Conservation (phyloP, 1,140 invertebrate genomes). For the Polypedilum vanderplanki region DNA sequence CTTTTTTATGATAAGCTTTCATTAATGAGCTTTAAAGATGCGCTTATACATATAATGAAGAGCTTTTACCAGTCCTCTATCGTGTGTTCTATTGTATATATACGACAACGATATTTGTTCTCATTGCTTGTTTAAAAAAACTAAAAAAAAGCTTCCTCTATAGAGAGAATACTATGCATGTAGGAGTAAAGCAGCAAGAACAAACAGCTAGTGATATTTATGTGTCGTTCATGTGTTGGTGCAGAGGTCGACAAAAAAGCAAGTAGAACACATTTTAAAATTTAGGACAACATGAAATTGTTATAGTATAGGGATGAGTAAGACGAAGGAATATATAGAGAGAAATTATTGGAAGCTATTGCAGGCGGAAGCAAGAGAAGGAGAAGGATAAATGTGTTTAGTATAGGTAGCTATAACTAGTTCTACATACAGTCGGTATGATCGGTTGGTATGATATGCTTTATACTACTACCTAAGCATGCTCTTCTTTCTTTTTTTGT, state of each 20-base stretch:
- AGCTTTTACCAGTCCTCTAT: background rate
- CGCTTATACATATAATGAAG: conserved; percentile 24
- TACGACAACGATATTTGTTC: background rate
- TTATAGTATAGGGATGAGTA: conserved; percentile 2
- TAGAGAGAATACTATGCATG: background rate
- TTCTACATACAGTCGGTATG: background rate
- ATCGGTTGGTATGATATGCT: conserved; percentile 3
- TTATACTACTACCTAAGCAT: too few species aligned
- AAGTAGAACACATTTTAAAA: conserved; percentile 14
- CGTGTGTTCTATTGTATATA: background rate
- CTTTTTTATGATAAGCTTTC: conserved; percentile 24
- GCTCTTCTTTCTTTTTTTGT: too few species aligned
- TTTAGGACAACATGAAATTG: conserved; percentile 15
- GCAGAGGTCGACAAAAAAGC: conserved; percentile 13
- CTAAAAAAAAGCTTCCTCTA: background rate
- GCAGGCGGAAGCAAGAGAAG: background rate
- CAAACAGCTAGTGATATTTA: background rate
- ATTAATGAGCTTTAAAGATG: conserved; percentile 29
- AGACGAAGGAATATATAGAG: background rate
- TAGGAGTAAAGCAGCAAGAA: background rate
- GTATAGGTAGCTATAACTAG: background rate
- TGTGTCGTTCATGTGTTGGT: conserved; percentile 10
- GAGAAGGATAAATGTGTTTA: conserved; percentile 7
- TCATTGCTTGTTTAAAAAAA: background rate
- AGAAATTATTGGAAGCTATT: background rate